Evolutionary conservation across 2,113 vertebrate species (phyloP).

Genomic region (Anseranas semipalmata): DNA sequence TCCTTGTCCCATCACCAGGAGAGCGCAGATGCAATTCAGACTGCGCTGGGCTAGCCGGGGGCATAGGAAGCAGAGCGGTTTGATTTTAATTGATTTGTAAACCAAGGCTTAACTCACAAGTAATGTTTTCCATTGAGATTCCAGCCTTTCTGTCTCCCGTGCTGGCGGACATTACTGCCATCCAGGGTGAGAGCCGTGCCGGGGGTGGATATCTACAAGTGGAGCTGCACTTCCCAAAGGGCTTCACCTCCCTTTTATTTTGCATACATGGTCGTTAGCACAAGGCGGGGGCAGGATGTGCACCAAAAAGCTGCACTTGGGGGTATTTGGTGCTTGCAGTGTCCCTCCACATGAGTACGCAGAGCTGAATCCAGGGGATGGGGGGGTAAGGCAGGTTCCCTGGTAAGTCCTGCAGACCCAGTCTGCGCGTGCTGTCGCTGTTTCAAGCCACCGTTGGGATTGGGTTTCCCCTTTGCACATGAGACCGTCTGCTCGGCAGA

Average conservation of each 20-base stretch:
- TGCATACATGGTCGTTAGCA: not conserved
- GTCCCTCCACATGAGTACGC: not conserved
- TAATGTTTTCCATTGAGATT: not conserved
- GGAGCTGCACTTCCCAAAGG: not conserved
- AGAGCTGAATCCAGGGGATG: rapidly evolving
- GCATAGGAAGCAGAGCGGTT: not conserved
- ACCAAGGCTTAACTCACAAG: conserved; percentile 8
- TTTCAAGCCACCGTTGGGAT: not conserved
- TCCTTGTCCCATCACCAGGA: not conserved
- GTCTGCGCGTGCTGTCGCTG: rapidly evolving
- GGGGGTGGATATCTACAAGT: not conserved
- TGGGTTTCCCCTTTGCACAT: not conserved
- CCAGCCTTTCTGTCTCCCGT: conserved; percentile 9
- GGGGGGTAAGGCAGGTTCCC: not conserved
- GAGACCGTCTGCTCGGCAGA: not conserved
- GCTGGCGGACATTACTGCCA: not conserved
- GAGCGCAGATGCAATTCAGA: not conserved
- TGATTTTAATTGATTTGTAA: conserved; percentile 31
- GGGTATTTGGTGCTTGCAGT: not conserved
- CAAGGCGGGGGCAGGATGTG: not conserved
- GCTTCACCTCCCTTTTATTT: not conserved
- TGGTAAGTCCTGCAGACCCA: not conserved
- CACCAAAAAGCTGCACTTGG: rapidly evolving
- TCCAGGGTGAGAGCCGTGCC: not conserved
- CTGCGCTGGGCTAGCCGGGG: not conserved